These are phyloP conservation scores for Eumeta japonica DNA, from an alignment of 1,140 invertebrate genomes.

Conservation along the genomic window DNA sequence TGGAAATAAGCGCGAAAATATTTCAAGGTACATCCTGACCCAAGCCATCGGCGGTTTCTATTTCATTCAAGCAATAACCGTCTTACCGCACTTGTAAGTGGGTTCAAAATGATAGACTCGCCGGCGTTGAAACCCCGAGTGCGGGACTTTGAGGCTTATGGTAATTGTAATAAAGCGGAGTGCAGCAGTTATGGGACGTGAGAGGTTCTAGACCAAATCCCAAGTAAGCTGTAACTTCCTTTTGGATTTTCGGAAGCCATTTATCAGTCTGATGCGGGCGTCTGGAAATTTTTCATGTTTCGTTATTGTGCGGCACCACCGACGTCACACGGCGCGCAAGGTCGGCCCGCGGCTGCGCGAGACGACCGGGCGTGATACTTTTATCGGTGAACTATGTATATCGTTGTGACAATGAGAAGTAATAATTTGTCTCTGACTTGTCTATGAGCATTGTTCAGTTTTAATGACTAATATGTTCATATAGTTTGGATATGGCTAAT, in stretches of 20 bases:
- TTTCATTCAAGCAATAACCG: slow-evolving; percentile 51
- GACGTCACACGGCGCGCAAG: slow-evolving; percentile 40
- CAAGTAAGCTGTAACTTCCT: slow-evolving; percentile 64
- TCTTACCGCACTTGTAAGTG: slow-evolving; percentile 47
- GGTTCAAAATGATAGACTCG: slow-evolving; percentile 53
- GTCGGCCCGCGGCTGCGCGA: neutral
- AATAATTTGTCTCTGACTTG: no score
- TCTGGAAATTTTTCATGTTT: slow-evolving; percentile 59
- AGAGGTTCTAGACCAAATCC: slow-evolving; percentile 61
- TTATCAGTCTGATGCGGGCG: slow-evolving; percentile 61
- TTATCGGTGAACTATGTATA: slow-evolving; percentile 15
- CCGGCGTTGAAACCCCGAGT: slow-evolving; percentile 31
- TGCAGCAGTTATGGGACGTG: slow-evolving; percentile 57
- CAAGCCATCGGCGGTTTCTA: slow-evolving; percentile 41
- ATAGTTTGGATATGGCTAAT: no score
- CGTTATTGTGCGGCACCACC: slow-evolving; percentile 53
- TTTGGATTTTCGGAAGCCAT: slow-evolving; percentile 65
- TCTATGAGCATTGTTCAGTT: no score
- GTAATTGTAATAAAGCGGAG: slow-evolving; percentile 58
- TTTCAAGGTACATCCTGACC: slow-evolving; percentile 19
- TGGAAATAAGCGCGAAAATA: slow-evolving; percentile 12
- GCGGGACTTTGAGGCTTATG: slow-evolving; percentile 56
- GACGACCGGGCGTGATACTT: no score
- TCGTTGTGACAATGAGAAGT: no score
- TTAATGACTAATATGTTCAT: no score